Conservation (phyloP, 2,797 vertebrate species). For the Rhynchotus rufescens region DNA sequence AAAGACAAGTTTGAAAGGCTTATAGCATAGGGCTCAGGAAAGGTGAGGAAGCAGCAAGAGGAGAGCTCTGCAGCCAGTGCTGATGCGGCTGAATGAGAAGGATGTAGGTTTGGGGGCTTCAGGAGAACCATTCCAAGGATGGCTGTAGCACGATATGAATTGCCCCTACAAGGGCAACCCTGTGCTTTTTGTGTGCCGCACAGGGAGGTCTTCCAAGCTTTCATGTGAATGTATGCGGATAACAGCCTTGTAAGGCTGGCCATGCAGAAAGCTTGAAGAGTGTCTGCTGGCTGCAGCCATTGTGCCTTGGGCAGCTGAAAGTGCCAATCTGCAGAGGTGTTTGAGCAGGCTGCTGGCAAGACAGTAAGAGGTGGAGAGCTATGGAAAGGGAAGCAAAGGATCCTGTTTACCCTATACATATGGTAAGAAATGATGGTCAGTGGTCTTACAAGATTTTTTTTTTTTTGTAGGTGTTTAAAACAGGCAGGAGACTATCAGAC, state of each 20-base stretch:
- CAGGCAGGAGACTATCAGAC: not conserved
- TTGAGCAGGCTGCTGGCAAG: not conserved
- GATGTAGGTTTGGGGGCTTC: not conserved
- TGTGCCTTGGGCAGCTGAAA: not conserved
- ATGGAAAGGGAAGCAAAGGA: not conserved
- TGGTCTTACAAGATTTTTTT: not conserved
- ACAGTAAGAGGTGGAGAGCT: not conserved
- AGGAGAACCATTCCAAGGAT: not conserved
- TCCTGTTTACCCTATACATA: not conserved
- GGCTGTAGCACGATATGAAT: fast-evolving
- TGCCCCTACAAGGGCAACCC: not conserved
- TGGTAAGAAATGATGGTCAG: not conserved
- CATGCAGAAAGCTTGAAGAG: not conserved
- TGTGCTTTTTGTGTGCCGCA: not conserved
- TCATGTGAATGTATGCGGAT: not conserved
- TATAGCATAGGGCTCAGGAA: not conserved
- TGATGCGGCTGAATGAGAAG: not conserved
- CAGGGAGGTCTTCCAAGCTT: not conserved
- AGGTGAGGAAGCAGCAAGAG: not conserved
- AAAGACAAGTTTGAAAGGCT: not conserved
- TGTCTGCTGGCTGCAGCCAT: not conserved
- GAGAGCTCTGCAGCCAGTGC: not conserved
- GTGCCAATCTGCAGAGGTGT: not conserved
- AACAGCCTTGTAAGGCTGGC: fast-evolving
- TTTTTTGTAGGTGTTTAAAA: not conserved